Conservation (phyloP, 37 sponge, comb jelly and placozoan genomes). For the Aplysina aerophoba region DNA sequence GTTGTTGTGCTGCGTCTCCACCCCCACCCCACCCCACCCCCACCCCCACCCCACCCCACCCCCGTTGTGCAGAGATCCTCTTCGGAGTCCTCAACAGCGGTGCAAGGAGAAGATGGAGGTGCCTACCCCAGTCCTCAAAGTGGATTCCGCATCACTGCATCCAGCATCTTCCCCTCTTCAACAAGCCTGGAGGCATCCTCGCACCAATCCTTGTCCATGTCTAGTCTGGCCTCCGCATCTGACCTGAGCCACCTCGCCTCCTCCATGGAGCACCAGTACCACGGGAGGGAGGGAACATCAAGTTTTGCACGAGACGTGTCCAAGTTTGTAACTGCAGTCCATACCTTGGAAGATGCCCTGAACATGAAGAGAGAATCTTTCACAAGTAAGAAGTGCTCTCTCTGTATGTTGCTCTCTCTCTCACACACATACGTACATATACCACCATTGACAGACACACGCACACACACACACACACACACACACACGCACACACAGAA, state of each 20-base stretch:
- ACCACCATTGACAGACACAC: background rate
- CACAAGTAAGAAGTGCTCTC: background rate
- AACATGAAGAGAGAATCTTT: background rate
- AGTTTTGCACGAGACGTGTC: background rate
- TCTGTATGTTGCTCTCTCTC: background rate
- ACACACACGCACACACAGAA: constrained; percentile 9
- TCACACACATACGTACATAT: background rate
- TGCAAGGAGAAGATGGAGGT: background rate
- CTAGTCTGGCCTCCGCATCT: background rate
- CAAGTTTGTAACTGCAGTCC: background rate
- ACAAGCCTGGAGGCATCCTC: constrained; percentile 26
- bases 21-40: no score
- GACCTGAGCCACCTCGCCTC: background rate
- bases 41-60: no score
- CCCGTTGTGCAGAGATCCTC: background rate
- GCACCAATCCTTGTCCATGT: background rate
- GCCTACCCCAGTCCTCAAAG: background rate
- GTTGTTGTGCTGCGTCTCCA: no score
- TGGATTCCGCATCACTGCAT: background rate
- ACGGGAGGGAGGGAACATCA: background rate
- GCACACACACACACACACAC: background rate
- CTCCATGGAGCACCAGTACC: background rate
- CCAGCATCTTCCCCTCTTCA: constrained; percentile 7
- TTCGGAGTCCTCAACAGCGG: background rate
- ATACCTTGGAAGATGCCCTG: background rate